Evolutionary conservation across 1,140 invertebrate species (phyloP).

Genomic region (Magallana gigas): DNA sequence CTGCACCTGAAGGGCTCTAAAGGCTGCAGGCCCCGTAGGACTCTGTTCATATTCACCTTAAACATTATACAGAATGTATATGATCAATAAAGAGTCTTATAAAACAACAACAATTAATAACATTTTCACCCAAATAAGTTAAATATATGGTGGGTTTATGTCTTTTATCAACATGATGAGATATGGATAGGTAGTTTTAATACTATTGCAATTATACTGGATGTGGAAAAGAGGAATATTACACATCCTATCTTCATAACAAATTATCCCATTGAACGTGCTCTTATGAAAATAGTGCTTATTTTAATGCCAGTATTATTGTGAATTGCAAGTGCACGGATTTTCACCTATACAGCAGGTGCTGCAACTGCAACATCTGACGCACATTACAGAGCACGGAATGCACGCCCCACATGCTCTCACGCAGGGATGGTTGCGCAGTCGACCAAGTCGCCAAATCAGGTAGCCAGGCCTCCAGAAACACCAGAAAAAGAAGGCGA

Average conservation of each 20-base stretch:
- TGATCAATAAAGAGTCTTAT: neutral
- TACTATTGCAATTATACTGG: too few relatives aligned
- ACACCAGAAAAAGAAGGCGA: conserved; percentile 59
- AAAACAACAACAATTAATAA: too few relatives aligned
- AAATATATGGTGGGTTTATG: too few relatives aligned
- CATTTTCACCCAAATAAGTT: too few relatives aligned
- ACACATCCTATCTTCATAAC: too few relatives aligned
- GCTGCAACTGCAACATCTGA: conserved; percentile 23
- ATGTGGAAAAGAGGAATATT: too few relatives aligned
- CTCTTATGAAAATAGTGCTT: too few relatives aligned
- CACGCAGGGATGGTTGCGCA: conserved; percentile 59
- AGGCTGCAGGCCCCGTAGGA: conserved; percentile 53
- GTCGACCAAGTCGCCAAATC: conserved; percentile 57
- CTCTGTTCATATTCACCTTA: conserved; percentile 36
- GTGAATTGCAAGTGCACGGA: too few relatives aligned
- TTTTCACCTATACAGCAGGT: neutral
- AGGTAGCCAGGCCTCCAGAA: conserved; percentile 63
- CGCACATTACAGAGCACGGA: conserved; percentile 28
- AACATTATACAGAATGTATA: neutral
- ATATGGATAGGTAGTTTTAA: too few relatives aligned
- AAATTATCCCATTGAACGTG: too few relatives aligned
- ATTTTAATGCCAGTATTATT: too few relatives aligned
- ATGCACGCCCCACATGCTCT: conserved; percentile 47
- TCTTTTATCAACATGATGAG: too few relatives aligned
- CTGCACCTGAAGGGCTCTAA: conserved; percentile 30